Percentiles rank a stretch among this genome's conserved stretches.
Evolutionary conservation across 2,888 invertebrate species (phyloP).

Genomic region (Germaria angustata): DNA sequence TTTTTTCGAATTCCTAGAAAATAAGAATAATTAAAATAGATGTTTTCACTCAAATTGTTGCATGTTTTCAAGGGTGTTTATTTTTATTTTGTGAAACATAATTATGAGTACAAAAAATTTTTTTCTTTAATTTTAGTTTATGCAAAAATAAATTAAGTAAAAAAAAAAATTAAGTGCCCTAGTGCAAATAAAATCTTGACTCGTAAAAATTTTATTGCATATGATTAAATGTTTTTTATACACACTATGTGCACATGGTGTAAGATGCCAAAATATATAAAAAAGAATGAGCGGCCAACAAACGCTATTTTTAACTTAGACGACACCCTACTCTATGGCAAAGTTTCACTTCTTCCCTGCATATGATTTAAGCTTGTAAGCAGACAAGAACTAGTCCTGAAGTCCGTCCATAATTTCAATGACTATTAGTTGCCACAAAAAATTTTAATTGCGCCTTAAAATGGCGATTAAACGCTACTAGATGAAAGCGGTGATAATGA

Average conservation of each 20-base stretch:
- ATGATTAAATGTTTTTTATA: not conserved
- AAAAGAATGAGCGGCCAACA: no score
- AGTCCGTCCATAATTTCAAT: no score
- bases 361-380: no score
- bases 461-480: no score
- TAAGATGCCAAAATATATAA: no score
- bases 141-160: conserved; percentile 1
- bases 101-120: conserved; percentile 4
- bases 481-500: no score
- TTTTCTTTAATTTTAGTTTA: not conserved
- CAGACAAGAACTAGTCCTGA: no score
- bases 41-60: conserved; percentile 6
- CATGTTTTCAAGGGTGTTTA: conserved; percentile 10
- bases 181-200: conserved; percentile 19
- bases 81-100: conserved; percentile 27
- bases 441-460: no score
- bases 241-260: not conserved
- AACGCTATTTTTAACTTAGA: no score
- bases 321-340: no score
- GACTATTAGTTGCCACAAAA: no score
- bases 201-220: not conserved
- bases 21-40: not conserved
- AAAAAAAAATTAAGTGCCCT: not conserved
- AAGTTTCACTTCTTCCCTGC: no score
- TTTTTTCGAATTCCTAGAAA: not conserved